Evolutionary conservation across 1,140 invertebrate species (phyloP), one percentile per base, ranked within the genome.

Genomic region (Dinoponera quadriceps): DNA sequence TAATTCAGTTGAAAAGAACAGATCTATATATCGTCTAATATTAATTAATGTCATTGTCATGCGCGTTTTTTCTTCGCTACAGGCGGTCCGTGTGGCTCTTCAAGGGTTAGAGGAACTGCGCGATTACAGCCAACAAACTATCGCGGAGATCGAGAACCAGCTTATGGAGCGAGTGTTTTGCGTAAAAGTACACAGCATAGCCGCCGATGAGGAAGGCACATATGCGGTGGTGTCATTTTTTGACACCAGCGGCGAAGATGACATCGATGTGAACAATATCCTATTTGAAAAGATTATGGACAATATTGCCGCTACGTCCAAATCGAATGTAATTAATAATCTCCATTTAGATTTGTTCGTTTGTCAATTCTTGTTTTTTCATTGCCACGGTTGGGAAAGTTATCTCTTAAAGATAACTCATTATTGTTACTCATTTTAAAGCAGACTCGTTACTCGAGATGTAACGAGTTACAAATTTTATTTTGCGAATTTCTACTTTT

Each of bases 41-140:
- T 69, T 77, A 13, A n/a, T 72, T 59, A 72, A 57, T 16, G 49
- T 20, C 13, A n/a, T n/a, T n/a, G 22, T 44, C 11, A 7, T 77
- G 74, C 49, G 25, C 54, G 16, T 55, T 88, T 71, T 18, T 73
- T 20, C 65, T 9, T 65, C 83, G 85, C 38, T 90, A 48, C 82
- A 96, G 96, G 96, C 95, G 55, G 94, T 96, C 51, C 92, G 95
- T 74, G 94, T 96, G 85, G 94, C 95, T 27, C 88, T 97, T 73
- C 93, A 94, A 54, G 95, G 95, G 55, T 92, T 96, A 3, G 96
- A 96, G 91, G 95, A 95, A 60, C 94, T 95, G 77, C 89, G 90
- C 18, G 92, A 94, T 73, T 91, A 83, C 18, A 59, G 73, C 0
- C 83, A 85, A 9, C 83, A 85, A 9, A 68, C 87, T 0, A 55